Evolutionary conservation across 2,113 vertebrate genomes (phyloP).

Genomic region (Baryphthengus martii): DNA sequence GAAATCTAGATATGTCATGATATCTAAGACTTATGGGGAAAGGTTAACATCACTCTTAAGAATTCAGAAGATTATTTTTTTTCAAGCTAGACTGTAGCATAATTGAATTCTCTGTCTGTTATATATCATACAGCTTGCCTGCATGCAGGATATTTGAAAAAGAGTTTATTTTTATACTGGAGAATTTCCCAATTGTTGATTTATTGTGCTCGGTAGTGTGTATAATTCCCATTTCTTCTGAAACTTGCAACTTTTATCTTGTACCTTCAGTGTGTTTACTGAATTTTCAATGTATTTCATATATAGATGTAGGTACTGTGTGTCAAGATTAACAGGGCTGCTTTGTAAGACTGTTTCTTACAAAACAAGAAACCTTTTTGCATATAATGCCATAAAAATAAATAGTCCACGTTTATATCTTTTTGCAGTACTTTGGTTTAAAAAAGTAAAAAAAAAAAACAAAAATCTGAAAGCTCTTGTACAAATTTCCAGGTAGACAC

Average conservation of each 20-base stretch:
- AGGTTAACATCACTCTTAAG: not conserved
- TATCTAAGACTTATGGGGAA: not conserved
- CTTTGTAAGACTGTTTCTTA: not conserved
- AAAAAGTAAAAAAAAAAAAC: not conserved
- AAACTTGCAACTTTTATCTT: conserved; percentile 26
- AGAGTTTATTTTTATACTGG: not conserved
- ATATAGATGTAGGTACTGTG: not conserved
- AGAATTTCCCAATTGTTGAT: conserved; percentile 23
- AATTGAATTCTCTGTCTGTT: not conserved
- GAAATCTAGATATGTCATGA: not conserved
- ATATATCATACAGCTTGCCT: not conserved
- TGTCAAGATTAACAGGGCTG: not conserved
- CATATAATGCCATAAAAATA: not conserved
- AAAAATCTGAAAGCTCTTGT: not conserved
- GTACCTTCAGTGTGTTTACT: not conserved
- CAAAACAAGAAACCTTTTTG: not conserved
- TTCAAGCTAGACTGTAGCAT: not conserved
- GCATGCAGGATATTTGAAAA: not conserved
- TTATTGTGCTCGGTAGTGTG: not conserved
- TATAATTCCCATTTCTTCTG: conserved; percentile 17
- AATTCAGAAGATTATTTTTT: not conserved
- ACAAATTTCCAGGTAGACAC: not conserved
- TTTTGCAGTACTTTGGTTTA: not conserved
- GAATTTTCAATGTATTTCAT: not conserved
- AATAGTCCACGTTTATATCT: not conserved